These are phyloP conservation scores for Coremacera marginata DNA, from an alignment of 2,888 invertebrate genomes.

Conservation along the genomic window DNA sequence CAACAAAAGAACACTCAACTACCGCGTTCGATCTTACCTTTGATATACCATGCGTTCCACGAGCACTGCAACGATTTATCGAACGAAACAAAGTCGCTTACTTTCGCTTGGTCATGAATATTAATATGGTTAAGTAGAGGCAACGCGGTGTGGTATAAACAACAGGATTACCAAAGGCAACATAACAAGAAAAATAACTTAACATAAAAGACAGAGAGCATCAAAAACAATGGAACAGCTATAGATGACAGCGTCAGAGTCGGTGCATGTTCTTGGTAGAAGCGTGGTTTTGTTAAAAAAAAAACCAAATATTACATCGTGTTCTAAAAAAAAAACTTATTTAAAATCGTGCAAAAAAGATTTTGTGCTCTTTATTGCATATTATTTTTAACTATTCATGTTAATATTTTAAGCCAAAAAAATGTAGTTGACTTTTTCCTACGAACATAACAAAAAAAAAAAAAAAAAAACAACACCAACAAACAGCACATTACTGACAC, in stretches of 20 bases:
- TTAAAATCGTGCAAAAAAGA: not conserved
- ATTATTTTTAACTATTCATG: too few species aligned
- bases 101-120: slow-evolving; percentile 59
- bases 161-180: slow-evolving; percentile 18
- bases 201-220: not conserved
- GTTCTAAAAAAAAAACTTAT: not conserved
- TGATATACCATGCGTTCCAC: not conserved
- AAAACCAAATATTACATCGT: not conserved
- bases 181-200: not conserved
- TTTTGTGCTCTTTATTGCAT: not conserved
- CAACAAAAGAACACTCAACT: not conserved
- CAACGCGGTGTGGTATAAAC: not conserved
- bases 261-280: not conserved
- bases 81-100: slow-evolving; percentile 49
- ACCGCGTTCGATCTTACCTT: not conserved
- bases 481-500: too few species aligned
- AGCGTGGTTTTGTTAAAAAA: not conserved
- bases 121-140: slow-evolving; percentile 53
- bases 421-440: too few species aligned
- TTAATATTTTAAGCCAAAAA: too few species aligned
- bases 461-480: too few species aligned
- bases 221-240: not conserved
- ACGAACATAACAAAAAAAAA: too few species aligned
- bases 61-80: not conserved
- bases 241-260: not conserved